Evolutionary conservation across 2,888 invertebrate genomes (phyloP), one percentile per base, ranked within the genome.

Genomic region (Nomada fabriciana): DNA sequence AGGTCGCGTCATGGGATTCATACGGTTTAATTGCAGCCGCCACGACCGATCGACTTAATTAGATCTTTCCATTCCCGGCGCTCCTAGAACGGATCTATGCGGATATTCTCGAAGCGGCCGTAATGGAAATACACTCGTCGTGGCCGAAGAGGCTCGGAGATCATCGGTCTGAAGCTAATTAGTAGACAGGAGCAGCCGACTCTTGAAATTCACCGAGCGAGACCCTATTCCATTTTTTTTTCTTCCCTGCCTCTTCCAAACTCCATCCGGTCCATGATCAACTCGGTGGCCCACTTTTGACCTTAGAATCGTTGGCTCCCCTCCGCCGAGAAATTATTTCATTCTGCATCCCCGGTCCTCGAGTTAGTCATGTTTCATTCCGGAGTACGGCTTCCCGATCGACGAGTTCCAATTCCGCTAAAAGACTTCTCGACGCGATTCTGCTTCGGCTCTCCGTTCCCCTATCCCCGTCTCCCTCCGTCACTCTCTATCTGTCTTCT

Each of bases 41-140:
- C 76, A 20, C 63, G 74, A 71, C 67, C 77, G 81, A 87, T 84
- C 61, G 85, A 57, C 64, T 83, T 87, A 87, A 87, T 87, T 84
- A 76, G 76, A 59, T 81, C 76, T 73, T 69, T 70, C 61, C 72
- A 55, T 79, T 80, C 63, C 63, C 43, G 42, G 20, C 72, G 43
- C 53, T 73, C 60, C 72, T 1, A 23, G 20, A 55, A 61, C 10
- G 59, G 63, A 74, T 77, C 67, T 64, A 60, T 52, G 61, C 36
- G 36, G 65, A 76, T 84, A 84, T 82, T 77, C 68, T 55, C 29
- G 63, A 50, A 63, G 59, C 75, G 70, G 36, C 69, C 64, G 61
- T 71, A 71, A 83, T 61, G 74, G 61, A 67, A 77, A 73, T 74
- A 67, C 64, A 47, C 64, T 29, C n/a, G 63, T 25, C 69, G 60